Base-by-base conservation (phyloP, 2,888 invertebrate genomes). In the Theristus sp. region DNA sequence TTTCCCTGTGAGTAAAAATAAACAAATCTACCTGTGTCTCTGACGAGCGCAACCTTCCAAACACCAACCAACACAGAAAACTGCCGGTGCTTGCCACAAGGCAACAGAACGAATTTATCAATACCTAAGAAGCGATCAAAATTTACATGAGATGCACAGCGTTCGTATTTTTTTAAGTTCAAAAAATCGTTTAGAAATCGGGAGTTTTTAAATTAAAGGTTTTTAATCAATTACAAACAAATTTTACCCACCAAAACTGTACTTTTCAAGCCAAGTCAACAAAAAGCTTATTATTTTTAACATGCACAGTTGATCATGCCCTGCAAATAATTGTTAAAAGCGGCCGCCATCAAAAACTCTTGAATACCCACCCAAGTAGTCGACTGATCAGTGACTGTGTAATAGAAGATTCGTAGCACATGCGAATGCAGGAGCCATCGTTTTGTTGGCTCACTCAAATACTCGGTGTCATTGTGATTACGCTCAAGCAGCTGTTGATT, bases 21-120 rank as follows among this genome's bases (percentile, higher is more conserved):
- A n/a, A n/a, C n/a, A n/a, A n/a, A n/a, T n/a, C n/a, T n/a, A 60
- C 62, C 49, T 61, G 58, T n/a, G 49, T 53, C 38, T 62, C 62
- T 13, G 46, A 20, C 1, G 27, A 26, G 1, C 62, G 54, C 26
- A 62, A 38, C 20, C 52, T 27, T 13, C 62, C 62, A 28, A 62
- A 62, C 1, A 62, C 61, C 25, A 56, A 24, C 30, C 38, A 53
- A 27, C 57, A 55, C 22, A 61, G n/a, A 1, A 57, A 13, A 28
- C 57, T 61, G 29, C 61, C 61, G 26, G 55, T n/a, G 17, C 58
- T n/a, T 25, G 58, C 55, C 20, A 61, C 28, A 1, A 52, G n/a
- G 52, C 60, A 62, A 30, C 62, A 62, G 17, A 58, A 60, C 20
- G 61, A 46, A 53, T 62, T 62, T n/a, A 62, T 54, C 30, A 60